Evolutionary conservation across 2,113 vertebrate genomes (phyloP).

Genomic region (Raja brachyura): DNA sequence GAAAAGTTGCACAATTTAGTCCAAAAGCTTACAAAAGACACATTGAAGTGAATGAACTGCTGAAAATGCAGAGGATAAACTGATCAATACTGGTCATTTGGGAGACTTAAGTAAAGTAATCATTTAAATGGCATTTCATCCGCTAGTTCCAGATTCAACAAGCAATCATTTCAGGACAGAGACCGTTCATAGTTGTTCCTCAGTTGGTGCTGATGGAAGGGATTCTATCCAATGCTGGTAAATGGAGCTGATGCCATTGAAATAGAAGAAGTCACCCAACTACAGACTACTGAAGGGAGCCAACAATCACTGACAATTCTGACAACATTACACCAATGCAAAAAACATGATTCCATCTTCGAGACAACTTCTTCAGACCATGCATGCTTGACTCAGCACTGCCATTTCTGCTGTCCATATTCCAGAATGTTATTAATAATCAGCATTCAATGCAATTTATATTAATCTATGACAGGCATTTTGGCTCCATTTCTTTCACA

Average conservation of each 20-base stretch:
- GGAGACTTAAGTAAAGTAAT: background rate
- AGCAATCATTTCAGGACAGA: background rate
- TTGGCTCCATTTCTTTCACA: background rate
- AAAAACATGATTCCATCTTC: background rate
- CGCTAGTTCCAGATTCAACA: background rate
- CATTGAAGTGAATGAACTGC: background rate
- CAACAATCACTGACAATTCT: background rate
- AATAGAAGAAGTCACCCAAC: background rate
- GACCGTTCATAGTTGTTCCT: background rate
- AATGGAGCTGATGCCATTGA: background rate
- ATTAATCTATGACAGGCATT: background rate
- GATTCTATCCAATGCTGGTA: background rate
- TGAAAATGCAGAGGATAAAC: background rate
- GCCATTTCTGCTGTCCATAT: background rate
- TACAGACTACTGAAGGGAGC: background rate
- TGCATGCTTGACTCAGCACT: background rate
- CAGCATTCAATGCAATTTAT: background rate
- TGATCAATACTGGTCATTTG: slow-evolving; percentile 5
- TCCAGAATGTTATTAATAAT: background rate
- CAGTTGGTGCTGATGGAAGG: background rate
- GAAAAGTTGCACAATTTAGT: background rate
- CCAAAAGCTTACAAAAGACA: background rate
- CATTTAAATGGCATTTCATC: background rate
- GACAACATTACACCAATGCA: background rate
- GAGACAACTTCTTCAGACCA: background rate